These are phyloP conservation scores for Amorpha juglandis DNA, from an alignment of 2,888 invertebrate species.

Conservation along the genomic window DNA sequence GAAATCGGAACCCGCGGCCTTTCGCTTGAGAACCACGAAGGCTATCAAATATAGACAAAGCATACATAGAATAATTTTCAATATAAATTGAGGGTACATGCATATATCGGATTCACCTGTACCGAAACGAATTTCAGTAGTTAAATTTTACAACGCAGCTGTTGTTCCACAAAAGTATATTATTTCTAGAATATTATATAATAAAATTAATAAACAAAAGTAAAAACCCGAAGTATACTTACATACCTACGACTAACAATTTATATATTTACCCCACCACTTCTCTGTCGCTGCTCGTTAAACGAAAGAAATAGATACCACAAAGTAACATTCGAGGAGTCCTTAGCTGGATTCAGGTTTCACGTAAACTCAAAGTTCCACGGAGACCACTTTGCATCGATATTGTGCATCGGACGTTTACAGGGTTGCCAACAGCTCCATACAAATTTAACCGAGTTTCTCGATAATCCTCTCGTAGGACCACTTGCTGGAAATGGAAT, in stretches of 20 bases:
- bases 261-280: neutral
- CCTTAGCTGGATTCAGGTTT: conserved; percentile 14
- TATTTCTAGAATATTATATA: no score
- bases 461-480: neutral
- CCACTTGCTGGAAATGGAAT: neutral
- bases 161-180: no score
- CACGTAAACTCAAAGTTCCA: conserved; percentile 21
- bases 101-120: no score
- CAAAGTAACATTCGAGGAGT: neutral
- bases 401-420: conserved; percentile 32
- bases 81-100: no score
- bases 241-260: neutral
- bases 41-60: no score
- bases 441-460: conserved; percentile 15
- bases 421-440: conserved; percentile 28
- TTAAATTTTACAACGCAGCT: no score
- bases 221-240: neutral
- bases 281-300: neutral
- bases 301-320: neutral
- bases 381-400: conserved; percentile 35
- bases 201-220: neutral
- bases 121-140: no score
- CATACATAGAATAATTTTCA: no score
- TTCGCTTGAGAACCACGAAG: no score
- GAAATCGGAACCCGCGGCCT: no score